Evolutionary conservation across 2,797 vertebrate genomes (phyloP).

Genomic region (Nyctalus aviator): DNA sequence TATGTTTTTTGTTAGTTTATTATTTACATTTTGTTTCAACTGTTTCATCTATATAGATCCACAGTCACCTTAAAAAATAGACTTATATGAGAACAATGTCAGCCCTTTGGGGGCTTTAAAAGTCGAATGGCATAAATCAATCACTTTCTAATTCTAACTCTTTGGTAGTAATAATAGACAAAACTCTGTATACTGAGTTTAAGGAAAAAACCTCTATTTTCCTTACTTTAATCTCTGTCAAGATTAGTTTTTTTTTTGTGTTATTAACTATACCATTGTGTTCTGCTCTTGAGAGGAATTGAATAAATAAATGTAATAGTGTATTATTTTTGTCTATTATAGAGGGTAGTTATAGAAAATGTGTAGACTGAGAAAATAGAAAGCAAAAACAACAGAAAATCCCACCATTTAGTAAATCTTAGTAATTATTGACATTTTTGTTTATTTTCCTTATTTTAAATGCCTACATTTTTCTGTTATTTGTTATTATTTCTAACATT

Average conservation of each 20-base stretch:
- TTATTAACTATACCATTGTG: background rate
- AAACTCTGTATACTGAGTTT: too few relatives aligned
- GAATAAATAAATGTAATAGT: background rate
- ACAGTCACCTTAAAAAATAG: background rate
- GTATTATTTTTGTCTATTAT: background rate
- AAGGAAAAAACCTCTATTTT: background rate
- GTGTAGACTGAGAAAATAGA: background rate
- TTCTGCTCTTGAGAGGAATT: background rate
- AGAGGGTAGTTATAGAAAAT: background rate
- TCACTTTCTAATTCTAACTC: background rate
- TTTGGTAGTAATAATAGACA: background rate
- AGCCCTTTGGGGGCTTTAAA: background rate
- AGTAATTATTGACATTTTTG: background rate
- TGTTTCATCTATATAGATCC: background rate
- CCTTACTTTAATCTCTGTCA: background rate
- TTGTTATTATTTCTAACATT: background rate
- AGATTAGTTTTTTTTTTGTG: background rate
- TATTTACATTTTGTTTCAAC: background rate
- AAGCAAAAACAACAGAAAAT: background rate
- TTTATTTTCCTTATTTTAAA: constrained; percentile 1
- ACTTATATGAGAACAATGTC: background rate
- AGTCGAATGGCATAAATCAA: background rate
- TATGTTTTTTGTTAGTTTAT: background rate
- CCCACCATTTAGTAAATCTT: background rate
- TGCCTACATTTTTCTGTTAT: background rate